Evolutionary conservation across 2,888 invertebrate genomes (phyloP).

Genomic region (Rhagium mordax): DNA sequence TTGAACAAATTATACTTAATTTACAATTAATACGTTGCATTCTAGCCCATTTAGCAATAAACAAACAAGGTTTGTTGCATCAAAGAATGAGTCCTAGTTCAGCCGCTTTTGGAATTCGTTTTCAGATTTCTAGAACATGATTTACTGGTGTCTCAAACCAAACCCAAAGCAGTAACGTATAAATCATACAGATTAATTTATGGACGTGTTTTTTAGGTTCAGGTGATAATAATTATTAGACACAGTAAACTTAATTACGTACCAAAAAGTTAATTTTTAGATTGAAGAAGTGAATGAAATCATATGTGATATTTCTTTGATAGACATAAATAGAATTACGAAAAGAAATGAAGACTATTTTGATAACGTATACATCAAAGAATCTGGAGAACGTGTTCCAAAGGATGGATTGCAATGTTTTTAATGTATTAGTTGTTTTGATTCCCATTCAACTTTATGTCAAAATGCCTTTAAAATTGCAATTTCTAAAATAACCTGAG

Average conservation of each 20-base stretch:
- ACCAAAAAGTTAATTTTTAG: neutral
- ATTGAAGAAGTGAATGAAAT: neutral
- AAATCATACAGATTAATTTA: neutral
- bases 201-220: neutral
- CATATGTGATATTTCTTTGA: neutral
- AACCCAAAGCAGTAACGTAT: neutral
- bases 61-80: neutral
- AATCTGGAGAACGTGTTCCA: too few relatives aligned
- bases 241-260: neutral
- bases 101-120: conserved; percentile 4
- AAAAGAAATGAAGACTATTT: neutral
- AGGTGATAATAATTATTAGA: neutral
- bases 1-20: neutral
- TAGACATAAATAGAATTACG: neutral
- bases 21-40: neutral
- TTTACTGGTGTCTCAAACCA: neutral
- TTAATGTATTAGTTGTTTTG: too few relatives aligned
- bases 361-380: too few relatives aligned
- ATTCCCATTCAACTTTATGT: too few relatives aligned
- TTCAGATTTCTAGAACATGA: neutral
- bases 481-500: too few relatives aligned
- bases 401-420: too few relatives aligned
- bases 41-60: neutral
- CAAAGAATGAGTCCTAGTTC: neutral
- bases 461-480: too few relatives aligned